Percentiles rank a stretch among this genome's conserved stretches.
phyloP scores from a whole-genome alignment of 2,113 vertebrate species.

The Malaclemys terrapin region DNA sequence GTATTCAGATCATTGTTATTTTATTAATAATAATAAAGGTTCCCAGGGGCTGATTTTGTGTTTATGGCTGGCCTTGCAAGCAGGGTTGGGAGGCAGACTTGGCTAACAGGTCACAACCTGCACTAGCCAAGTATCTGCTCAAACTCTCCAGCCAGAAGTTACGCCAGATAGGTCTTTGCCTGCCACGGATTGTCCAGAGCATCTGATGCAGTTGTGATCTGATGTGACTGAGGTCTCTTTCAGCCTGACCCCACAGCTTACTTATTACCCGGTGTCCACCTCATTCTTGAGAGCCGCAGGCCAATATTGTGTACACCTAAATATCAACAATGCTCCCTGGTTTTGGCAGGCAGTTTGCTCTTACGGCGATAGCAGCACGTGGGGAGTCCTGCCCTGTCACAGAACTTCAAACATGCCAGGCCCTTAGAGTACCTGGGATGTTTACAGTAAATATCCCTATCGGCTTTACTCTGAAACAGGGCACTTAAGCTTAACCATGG shows the following conservation, averaged over 20 bases:
- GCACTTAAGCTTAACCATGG: neutral
- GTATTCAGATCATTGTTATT: no score
- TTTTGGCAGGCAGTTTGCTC: neutral
- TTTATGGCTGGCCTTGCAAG: neutral
- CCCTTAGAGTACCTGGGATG: neutral
- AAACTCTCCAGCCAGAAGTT: neutral
- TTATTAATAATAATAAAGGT: no score
- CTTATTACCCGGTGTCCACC: neutral
- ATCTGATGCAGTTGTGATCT: neutral
- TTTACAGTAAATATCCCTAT: slow-evolving; percentile 20
- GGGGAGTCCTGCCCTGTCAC: neutral
- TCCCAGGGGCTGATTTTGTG: neutral
- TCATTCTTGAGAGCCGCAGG: neutral
- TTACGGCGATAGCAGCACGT: neutral
- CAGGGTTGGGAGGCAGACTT: neutral
- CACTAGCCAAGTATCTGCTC: neutral
- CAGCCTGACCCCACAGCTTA: neutral
- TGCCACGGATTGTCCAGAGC: neutral
- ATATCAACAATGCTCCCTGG: neutral
- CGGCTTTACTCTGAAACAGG: neutral
- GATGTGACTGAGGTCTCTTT: neutral
- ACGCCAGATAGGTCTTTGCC: neutral
- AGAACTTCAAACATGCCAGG: neutral
- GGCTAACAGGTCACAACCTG: neutral
- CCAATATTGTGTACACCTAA: neutral